Conservation (phyloP, 2,888 invertebrate genomes). For the Caenorhabditis afra region DNA sequence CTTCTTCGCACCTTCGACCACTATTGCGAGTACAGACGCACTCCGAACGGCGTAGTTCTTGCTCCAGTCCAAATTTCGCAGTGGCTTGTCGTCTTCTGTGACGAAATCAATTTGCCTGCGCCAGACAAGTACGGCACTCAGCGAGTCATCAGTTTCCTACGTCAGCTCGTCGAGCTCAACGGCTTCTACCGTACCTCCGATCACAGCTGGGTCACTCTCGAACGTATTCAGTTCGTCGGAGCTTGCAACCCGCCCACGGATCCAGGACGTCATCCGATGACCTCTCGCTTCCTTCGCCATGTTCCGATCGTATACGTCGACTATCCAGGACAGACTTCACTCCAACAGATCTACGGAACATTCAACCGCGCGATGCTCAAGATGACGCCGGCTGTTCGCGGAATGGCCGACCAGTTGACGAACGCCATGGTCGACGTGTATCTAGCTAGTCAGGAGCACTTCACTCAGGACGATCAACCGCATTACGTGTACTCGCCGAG, state of each 20-base stretch:
- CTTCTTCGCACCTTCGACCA: constrained; percentile 98
- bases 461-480: constrained; percentile 99
- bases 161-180: constrained; percentile 94
- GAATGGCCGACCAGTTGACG: constrained; percentile 95
- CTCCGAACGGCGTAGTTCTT: constrained; percentile 96
- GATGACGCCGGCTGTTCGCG: constrained; percentile 91
- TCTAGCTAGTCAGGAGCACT: constrained; percentile 91
- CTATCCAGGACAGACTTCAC: constrained; percentile 97
- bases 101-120: constrained; percentile 99
- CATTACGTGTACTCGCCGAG: constrained; percentile 98
- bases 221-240: constrained; percentile 98
- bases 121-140: constrained; percentile 91
- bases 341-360: constrained; percentile 95
- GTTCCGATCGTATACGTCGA: constrained; percentile 99
- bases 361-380: constrained; percentile 97
- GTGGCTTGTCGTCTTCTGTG: constrained; percentile 99
- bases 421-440: constrained; percentile 99
- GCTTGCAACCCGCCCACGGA: constrained; percentile 99
- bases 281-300: constrained; percentile 85
- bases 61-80: constrained; percentile 89
- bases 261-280: constrained; percentile 87
- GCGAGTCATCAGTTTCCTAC: constrained; percentile 97
- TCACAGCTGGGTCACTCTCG: constrained; percentile 96
- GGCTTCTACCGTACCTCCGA: constrained; percentile 89
- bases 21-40: constrained; percentile 97